Conservation (phyloP, 1,140 invertebrate genomes). For the Leguminivora glycinivorella region DNA sequence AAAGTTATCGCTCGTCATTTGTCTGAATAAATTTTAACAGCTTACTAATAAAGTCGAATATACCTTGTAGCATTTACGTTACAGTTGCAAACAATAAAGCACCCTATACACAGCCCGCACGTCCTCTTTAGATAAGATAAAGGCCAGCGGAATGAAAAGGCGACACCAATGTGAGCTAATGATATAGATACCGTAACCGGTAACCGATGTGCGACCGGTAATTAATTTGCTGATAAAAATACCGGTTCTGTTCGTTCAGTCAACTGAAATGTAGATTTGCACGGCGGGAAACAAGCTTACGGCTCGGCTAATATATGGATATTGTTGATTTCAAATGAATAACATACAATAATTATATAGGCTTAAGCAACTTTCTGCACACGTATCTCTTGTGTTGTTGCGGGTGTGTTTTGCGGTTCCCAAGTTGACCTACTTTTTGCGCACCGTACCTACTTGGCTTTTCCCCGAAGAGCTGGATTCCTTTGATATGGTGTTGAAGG, state of each 20-base stretch:
- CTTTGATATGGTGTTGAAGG: too few relatives aligned
- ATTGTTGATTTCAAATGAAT: too few relatives aligned
- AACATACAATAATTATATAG: too few relatives aligned
- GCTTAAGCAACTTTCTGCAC: too few relatives aligned
- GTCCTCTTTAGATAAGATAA: slow-evolving; percentile 79
- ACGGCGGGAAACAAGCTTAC: not conserved
- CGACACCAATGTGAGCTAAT: slow-evolving; percentile 73
- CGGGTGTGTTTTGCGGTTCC: too few relatives aligned
- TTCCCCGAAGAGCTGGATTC: too few relatives aligned
- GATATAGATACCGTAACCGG: slow-evolving; percentile 56
- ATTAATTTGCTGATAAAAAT: slow-evolving; percentile 66
- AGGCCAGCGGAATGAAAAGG: slow-evolving; percentile 67
- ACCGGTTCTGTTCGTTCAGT: slow-evolving; percentile 32
- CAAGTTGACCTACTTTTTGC: too few relatives aligned
- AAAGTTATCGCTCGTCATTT: slow-evolving; percentile 40
- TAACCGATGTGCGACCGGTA: slow-evolving; percentile 49
- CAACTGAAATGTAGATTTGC: not conserved
- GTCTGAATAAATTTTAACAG: slow-evolving; percentile 34
- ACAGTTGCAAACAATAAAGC: slow-evolving; percentile 59
- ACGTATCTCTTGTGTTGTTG: too few relatives aligned
- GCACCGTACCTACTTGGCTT: too few relatives aligned
- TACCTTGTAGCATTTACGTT: slow-evolving; percentile 29
- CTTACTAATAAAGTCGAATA: slow-evolving; percentile 34
- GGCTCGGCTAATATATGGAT: not conserved
- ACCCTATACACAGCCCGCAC: slow-evolving; percentile 71